Percentiles rank a stretch among this genome's conserved stretches.
Conservation (phyloP, 2,113 vertebrate species). For the Centropus unirufus region DNA sequence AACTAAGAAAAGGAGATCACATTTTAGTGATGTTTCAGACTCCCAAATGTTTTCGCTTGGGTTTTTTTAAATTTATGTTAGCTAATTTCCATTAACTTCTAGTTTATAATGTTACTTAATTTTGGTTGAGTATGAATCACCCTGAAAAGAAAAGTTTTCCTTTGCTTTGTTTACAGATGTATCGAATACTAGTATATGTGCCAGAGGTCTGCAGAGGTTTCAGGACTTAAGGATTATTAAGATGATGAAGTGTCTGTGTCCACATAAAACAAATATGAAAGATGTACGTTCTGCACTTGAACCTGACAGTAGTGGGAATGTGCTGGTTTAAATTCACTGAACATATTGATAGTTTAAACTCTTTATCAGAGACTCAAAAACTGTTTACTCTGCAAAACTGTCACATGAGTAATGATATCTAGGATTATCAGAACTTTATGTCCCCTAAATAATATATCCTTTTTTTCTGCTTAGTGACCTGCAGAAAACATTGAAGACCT, state of each 20-base stretch:
- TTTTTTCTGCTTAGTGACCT: neutral
- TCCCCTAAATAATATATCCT: neutral
- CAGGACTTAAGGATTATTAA: neutral
- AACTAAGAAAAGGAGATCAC: neutral
- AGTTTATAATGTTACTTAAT: neutral
- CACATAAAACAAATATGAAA: neutral
- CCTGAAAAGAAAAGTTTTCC: neutral
- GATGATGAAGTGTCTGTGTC: neutral
- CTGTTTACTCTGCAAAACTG: neutral
- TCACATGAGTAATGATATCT: neutral
- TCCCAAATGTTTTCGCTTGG: neutral
- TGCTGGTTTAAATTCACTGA: neutral
- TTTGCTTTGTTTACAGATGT: neutral
- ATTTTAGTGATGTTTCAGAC: neutral
- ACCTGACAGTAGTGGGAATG: neutral
- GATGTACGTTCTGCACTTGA: neutral
- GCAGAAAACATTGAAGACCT: neutral
- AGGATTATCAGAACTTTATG: neutral
- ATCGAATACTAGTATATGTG: neutral
- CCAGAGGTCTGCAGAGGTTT: neutral
- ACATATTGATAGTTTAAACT: neutral
- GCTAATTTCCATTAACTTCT: neutral
- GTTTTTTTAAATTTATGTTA: neutral
- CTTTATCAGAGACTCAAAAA: neutral
- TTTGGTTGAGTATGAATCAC: neutral